phyloP scores from a whole-genome alignment of 2,113 vertebrate species.

The Rattus norvegicus region DNA sequence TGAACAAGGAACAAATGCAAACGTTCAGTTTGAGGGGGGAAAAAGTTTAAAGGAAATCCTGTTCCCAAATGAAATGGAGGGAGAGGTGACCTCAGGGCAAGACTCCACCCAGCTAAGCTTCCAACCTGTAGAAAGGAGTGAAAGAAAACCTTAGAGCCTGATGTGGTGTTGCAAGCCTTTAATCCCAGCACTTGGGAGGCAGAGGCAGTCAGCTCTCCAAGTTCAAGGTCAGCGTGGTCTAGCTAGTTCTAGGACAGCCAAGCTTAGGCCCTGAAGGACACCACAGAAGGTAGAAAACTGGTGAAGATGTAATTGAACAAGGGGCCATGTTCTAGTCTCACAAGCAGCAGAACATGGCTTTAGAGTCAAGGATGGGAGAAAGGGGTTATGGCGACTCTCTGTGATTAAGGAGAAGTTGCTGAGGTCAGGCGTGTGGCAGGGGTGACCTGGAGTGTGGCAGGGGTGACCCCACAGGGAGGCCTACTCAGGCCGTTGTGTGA shows the following conservation, averaged over 20 bases:
- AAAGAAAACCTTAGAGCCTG: not conserved
- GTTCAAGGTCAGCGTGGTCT: not conserved
- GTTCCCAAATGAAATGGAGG: not conserved
- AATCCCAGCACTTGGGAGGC: not conserved
- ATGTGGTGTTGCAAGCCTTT: not conserved
- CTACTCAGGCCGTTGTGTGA: not conserved
- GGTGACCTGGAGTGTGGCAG: too few species aligned
- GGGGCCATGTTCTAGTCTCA: not conserved
- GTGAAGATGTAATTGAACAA: too few species aligned
- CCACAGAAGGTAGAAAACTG: too few species aligned
- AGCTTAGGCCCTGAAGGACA: not conserved
- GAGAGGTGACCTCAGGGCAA: not conserved
- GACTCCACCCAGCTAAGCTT: not conserved
- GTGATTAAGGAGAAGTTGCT: not conserved
- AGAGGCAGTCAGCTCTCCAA: not conserved
- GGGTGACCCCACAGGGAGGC: not conserved
- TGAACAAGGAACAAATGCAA: not conserved
- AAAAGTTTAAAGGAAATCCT: not conserved
- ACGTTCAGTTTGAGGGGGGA: not conserved
- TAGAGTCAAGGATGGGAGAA: not conserved
- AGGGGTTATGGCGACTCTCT: not conserved
- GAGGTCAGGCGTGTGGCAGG: too few species aligned
- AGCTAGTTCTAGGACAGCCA: not conserved
- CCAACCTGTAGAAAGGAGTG: not conserved
- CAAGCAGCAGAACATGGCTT: not conserved